Base-by-base conservation (phyloP, 2,797 vertebrate genomes). In the Siniperca obscura region DNA sequence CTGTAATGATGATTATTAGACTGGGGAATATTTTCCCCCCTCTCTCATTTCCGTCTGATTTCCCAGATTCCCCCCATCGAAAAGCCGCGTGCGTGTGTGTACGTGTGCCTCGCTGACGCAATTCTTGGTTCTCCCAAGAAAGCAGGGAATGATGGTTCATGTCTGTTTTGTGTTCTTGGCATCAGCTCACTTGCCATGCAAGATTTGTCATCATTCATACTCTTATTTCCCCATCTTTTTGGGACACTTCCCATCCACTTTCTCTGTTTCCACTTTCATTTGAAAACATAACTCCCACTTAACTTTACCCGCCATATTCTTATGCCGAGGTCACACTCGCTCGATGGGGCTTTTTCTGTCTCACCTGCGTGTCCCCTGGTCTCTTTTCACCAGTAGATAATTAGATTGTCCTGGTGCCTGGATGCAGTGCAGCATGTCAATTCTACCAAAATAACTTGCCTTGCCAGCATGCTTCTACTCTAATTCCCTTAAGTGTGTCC, bases 381-480 rank as follows among this genome's bases (percentile, higher is more conserved):
- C 78, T 85, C 75, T 72, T 89, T 86, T 78, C 80, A 84, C 78
- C 61, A 61, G 70, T 27, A 75, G 84, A 88, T 91, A 89, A 93
- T 92, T 86, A 83, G 79, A 92, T 93, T 91, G 84, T 88, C 76
- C 74, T 88, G 85, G 88, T 90, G 67, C 84, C 84, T 85, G 80
- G 85, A 87, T 91, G 80, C 80, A 78, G 83, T 72, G 76, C 87
- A 46, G 74, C 82, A 86, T 91, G 90, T 92, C 91, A 85, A 13
- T 89, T 90, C 81, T 80, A 82, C 88, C 86, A 84, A 82, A 93
- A 94, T 87, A 90, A 89, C 82, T 82, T 78, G 80, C 86, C 89
- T 84, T 89, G 87, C 89, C 86, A 86, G 78, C 82, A 82, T 30
- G 59, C 73, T 74, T 83, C 78, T 61, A 44, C 79, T 86, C 82